A percentile compares a stretch with the other conserved stretches of the same genome.
Conservation (phyloP, 2,113 vertebrate species). For the Turdus rufiventris region DNA sequence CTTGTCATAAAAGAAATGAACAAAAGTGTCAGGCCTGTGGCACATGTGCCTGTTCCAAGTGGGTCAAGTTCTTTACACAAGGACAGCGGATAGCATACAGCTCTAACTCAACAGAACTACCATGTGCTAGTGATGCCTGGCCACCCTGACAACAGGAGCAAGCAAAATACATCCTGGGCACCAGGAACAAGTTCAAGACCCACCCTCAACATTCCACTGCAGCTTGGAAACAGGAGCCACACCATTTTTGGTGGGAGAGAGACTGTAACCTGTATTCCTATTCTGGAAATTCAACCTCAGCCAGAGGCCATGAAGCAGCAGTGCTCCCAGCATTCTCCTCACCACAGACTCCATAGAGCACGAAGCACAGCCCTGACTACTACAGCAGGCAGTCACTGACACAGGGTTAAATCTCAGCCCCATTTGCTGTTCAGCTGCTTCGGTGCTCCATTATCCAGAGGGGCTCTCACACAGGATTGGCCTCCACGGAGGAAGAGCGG, state of each 20-base stretch:
- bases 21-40: background rate
- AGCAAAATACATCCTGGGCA: rapidly evolving
- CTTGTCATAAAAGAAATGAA: background rate
- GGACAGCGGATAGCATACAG: background rate
- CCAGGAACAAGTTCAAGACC: background rate
- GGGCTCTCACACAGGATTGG: rapidly evolving
- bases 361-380: no score
- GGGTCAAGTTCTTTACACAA: background rate
- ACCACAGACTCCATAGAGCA: rapidly evolving
- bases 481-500: background rate
- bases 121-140: rapidly evolving
- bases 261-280: background rate
- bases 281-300: background rate
- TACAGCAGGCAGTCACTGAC: no score
- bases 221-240: background rate
- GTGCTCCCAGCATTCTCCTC: rapidly evolving
- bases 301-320: rapidly evolving
- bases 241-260: background rate
- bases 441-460: rapidly evolving
- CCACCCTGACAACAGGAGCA: rapidly evolving
- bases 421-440: rapidly evolving
- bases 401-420: rapidly evolving
- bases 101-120: background rate
- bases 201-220: background rate
- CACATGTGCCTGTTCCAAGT: rapidly evolving